These are phyloP conservation scores for Odontamblyopus rebecca DNA, from an alignment of 2,797 vertebrate species.

Conservation along the genomic window DNA sequence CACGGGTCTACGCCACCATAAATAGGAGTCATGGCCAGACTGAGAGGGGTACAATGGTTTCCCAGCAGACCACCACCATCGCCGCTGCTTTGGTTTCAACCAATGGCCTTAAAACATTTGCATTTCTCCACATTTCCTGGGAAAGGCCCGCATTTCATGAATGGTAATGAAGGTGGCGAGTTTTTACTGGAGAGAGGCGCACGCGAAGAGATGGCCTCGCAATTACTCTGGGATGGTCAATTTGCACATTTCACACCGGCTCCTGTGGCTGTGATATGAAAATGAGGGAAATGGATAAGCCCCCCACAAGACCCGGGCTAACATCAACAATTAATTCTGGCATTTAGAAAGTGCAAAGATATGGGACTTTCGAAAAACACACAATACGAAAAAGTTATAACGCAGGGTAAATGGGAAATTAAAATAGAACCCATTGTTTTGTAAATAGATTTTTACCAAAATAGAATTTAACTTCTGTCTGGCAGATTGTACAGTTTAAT, in stretches of 20 bases:
- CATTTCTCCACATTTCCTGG: constrained; percentile 77
- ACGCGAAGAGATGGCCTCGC: constrained; percentile 73
- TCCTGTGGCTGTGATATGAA: constrained; percentile 73
- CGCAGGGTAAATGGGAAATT: background rate
- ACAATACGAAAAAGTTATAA: background rate
- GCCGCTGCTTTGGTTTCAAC: constrained; percentile 36
- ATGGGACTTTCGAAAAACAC: constrained; percentile 31
- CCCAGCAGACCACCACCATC: constrained; percentile 64
- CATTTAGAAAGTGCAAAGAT: constrained; percentile 61
- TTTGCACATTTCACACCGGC: constrained; percentile 73
- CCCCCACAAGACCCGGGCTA: constrained; percentile 60
- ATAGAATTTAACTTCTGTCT: background rate
- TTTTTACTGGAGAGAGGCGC: constrained; percentile 69
- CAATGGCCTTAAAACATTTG: constrained; percentile 71
- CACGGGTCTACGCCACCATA: constrained; percentile 71
- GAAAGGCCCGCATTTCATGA: constrained; percentile 82
- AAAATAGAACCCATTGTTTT: background rate
- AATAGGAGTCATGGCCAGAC: constrained; percentile 78
- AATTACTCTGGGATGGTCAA: constrained; percentile 76
- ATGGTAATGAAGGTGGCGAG: constrained; percentile 79
- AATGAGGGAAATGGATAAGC: constrained; percentile 76
- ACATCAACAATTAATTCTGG: constrained; percentile 72
- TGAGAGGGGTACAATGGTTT: constrained; percentile 71
- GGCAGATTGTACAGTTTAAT: background rate
- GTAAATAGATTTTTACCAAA: background rate